Evolutionary conservation across 2,113 vertebrate genomes (phyloP).

Genomic region (Dicrurus megarhynchus): DNA sequence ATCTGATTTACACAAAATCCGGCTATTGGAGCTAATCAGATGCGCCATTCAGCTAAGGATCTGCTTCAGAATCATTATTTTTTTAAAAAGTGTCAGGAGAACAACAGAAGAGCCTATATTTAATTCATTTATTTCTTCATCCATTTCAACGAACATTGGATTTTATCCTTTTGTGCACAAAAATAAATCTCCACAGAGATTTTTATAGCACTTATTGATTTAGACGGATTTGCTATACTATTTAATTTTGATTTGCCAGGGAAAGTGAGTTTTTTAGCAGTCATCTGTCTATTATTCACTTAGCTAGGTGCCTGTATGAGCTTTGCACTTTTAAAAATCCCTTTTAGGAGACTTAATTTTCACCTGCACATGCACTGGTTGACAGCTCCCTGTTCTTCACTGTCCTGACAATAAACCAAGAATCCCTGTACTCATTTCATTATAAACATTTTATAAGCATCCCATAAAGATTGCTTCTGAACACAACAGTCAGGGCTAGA

Average conservation of each 20-base stretch:
- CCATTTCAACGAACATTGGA: background rate
- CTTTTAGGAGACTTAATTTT: slow-evolving; percentile 22
- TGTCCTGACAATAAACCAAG: background rate
- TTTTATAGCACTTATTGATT: slow-evolving; percentile 18
- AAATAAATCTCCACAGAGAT: background rate
- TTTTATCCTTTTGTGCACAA: slow-evolving; percentile 24
- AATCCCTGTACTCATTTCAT: background rate
- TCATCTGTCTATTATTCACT: background rate
- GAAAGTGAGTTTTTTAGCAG: background rate
- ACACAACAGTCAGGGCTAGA: background rate
- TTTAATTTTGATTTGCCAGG: background rate
- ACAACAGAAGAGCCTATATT: background rate
- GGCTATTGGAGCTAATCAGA: background rate
- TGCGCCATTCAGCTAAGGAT: background rate
- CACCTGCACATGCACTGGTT: background rate
- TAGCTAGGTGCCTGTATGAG: background rate
- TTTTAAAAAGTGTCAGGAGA: background rate
- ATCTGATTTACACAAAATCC: background rate
- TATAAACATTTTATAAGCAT: slow-evolving; percentile 15
- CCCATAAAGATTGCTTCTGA: slow-evolving; percentile 22
- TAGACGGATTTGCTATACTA: background rate
- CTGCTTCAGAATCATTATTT: background rate
- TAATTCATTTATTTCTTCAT: background rate
- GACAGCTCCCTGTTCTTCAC: background rate
- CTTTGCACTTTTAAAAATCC: background rate